Evolutionary conservation across 2,113 vertebrate species (phyloP).

Genomic region (Anarrhichthys ocellatus): DNA sequence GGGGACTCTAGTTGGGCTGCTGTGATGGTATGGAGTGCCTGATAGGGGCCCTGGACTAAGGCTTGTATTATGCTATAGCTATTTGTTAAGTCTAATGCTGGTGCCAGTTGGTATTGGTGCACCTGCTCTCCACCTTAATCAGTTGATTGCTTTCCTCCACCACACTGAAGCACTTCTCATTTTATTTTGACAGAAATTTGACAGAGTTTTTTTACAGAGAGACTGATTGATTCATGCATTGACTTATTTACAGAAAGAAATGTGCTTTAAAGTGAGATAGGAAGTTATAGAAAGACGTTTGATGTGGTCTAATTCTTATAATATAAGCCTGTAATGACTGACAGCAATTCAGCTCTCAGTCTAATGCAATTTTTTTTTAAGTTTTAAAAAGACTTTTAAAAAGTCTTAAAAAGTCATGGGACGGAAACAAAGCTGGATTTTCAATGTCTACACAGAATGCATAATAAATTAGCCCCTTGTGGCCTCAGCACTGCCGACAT

Average conservation of each 20-base stretch:
- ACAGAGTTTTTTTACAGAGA: background rate
- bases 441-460: too few relatives aligned
- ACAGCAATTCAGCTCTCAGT: too few relatives aligned
- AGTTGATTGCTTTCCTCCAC: too few relatives aligned
- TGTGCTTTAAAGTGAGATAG: background rate
- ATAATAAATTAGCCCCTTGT: too few relatives aligned
- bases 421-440: too few relatives aligned
- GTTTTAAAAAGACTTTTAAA: too few relatives aligned
- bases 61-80: background rate
- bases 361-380: too few relatives aligned
- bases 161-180: background rate
- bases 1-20: background rate
- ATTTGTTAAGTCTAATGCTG: background rate
- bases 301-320: background rate
- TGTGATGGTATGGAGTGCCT: too few relatives aligned
- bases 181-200: background rate
- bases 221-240: background rate
- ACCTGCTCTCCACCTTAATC: background rate
- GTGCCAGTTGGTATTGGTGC: background rate
- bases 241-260: background rate
- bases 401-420: too few relatives aligned
- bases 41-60: background rate
- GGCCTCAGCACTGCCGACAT: too few relatives aligned
- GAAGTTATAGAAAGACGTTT: background rate
- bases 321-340: background rate